Percentiles rank a stretch among this genome's conserved stretches.
These are phyloP conservation scores for Pelodiscus sinensis DNA, from an alignment of 2,113 vertebrate species.

Conservation along the genomic window DNA sequence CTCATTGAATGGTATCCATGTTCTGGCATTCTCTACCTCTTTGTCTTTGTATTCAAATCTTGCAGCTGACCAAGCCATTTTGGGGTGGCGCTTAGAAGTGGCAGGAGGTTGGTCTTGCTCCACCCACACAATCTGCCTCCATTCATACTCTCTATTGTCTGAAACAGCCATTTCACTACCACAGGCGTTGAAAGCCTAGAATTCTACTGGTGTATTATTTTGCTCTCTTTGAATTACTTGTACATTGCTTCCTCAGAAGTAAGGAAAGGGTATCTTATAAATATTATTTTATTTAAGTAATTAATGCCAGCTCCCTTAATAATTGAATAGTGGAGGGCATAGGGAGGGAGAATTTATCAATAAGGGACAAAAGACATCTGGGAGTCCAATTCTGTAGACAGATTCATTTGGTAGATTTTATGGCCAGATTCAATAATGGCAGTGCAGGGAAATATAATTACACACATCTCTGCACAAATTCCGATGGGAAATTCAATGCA, in stretches of 20 bases:
- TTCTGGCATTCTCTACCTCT: neutral
- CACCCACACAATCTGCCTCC: neutral
- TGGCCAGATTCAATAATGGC: neutral
- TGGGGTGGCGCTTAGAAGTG: neutral
- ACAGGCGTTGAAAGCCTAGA: slow-evolving; percentile 9
- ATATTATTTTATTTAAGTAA: slow-evolving; percentile 61
- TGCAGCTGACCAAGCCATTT: neutral
- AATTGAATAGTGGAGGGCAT: neutral
- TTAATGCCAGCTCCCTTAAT: slow-evolving; percentile 25
- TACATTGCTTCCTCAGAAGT: neutral
- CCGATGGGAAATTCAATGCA: neutral
- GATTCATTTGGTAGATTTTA: neutral
- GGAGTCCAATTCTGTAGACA: neutral
- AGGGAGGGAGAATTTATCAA: neutral
- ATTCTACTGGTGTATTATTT: slow-evolving; percentile 18
- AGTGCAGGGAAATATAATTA: neutral
- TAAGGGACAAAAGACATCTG: neutral
- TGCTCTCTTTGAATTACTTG: slow-evolving; percentile 34
- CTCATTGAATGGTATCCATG: neutral
- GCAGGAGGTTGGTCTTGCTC: neutral
- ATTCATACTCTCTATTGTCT: neutral
- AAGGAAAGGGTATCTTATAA: slow-evolving; percentile 32
- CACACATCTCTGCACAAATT: neutral
- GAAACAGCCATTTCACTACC: neutral
- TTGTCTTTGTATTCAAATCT: neutral